phyloP scores from a whole-genome alignment of 1,140 invertebrate species.

The Eriocheir sinensis region DNA sequence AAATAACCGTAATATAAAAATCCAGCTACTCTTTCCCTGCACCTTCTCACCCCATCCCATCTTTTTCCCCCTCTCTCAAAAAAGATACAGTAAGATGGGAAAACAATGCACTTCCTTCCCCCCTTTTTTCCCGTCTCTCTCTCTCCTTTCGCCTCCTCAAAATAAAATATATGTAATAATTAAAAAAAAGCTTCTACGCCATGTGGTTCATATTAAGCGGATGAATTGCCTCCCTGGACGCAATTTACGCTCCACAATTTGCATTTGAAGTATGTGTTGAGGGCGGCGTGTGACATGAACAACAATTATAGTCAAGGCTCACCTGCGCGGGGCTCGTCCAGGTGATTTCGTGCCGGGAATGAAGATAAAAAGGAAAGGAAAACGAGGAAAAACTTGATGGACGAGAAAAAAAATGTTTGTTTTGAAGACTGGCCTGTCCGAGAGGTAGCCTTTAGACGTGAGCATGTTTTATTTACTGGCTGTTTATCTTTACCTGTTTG shows the following conservation, averaged over 20 bases:
- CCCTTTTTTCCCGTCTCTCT: not conserved
- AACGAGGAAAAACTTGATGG: not conserved
- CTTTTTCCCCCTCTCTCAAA: too few relatives aligned
- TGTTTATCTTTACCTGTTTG: too few relatives aligned
- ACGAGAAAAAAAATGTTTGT: not conserved
- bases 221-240: not conserved
- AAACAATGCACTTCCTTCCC: too few relatives aligned
- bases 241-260: slow-evolving; percentile 10
- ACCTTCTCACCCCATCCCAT: too few relatives aligned
- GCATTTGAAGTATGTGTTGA: not conserved
- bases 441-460: too few relatives aligned
- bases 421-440: not conserved
- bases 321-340: not conserved
- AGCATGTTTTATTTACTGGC: too few relatives aligned
- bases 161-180: too few relatives aligned
- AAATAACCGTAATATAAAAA: too few relatives aligned
- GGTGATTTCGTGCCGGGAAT: not conserved
- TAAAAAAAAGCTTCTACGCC: not conserved
- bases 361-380: too few relatives aligned
- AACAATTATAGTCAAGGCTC: not conserved
- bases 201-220: not conserved
- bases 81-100: too few relatives aligned
- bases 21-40: too few relatives aligned
- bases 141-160: not conserved
- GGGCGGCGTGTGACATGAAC: not conserved